Conservation (phyloP, 2,113 vertebrate genomes). For the Tretioscincus oriximinensis region DNA sequence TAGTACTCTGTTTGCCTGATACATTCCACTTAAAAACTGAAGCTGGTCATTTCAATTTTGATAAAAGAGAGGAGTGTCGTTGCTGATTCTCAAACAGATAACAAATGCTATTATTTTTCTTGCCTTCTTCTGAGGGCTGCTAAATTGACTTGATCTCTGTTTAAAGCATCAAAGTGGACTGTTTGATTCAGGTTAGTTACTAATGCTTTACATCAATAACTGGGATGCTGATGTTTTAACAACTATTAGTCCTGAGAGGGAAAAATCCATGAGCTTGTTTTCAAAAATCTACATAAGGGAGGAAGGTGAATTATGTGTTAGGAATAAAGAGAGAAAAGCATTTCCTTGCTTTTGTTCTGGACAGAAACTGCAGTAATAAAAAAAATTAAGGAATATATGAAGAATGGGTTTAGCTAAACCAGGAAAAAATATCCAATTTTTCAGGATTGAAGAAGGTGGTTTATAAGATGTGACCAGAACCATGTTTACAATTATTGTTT, state of each 20-base stretch:
- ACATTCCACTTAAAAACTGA: constrained; percentile 16
- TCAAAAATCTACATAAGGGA: not conserved
- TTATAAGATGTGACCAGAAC: no score
- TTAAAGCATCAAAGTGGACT: not conserved
- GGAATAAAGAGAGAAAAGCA: accelerated
- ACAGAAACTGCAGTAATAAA: not conserved
- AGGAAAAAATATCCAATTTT: no score
- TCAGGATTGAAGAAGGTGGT: no score
- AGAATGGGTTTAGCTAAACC: no score
- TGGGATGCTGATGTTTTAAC: not conserved
- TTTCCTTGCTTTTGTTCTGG: not conserved
- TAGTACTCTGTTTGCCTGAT: not conserved
- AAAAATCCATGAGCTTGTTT: not conserved
- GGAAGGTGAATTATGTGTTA: not conserved
- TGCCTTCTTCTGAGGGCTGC: not conserved
- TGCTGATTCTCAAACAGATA: constrained; percentile 5
- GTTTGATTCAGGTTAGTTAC: constrained; percentile 5
- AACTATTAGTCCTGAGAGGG: not conserved
- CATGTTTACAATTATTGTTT: not conserved
- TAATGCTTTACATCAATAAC: constrained; percentile 7
- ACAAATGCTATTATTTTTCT: constrained; percentile 10
- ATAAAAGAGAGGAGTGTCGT: not conserved
- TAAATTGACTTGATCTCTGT: constrained; percentile 13
- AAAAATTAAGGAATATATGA: not conserved
- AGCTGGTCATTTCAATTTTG: constrained; percentile 25